Evolutionary conservation across 2,113 vertebrate species (phyloP).

Genomic region (Dromiciops gliroides): DNA sequence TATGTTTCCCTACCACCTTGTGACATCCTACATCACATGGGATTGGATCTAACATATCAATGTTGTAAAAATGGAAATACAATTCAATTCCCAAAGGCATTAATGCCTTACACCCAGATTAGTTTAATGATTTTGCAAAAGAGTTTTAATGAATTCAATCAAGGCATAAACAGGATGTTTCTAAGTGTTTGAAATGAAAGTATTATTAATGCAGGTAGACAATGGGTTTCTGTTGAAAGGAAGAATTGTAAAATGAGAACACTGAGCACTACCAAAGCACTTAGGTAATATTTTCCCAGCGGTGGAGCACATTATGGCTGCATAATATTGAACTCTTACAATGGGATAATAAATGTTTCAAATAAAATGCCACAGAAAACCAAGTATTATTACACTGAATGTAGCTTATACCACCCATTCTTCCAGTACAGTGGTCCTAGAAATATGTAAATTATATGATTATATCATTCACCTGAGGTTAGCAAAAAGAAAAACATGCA

Average conservation of each 20-base stretch:
- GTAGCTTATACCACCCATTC: not conserved
- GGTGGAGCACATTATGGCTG: not conserved
- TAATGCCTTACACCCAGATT: not conserved
- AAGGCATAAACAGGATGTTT: not conserved
- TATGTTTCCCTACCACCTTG: no score
- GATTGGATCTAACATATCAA: no score
- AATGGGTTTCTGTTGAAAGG: conserved; percentile 13
- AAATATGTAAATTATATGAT: conserved; percentile 3
- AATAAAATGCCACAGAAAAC: conserved; percentile 15
- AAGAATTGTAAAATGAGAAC: not conserved
- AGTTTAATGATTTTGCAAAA: conserved; percentile 5
- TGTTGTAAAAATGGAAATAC: not conserved
- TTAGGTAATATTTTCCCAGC: not conserved
- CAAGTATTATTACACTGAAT: not conserved
- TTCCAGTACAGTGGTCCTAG: not conserved
- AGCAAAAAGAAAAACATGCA: not conserved
- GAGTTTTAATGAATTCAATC: not conserved
- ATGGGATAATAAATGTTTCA: conserved; percentile 26
- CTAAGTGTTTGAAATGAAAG: not conserved
- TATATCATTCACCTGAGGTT: not conserved
- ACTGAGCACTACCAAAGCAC: not conserved
- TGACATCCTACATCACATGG: no score
- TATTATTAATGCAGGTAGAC: not conserved
- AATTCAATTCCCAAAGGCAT: not conserved
- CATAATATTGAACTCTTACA: conserved; percentile 20